Conservation (phyloP, 2,888 invertebrate species). For the Thereva nobilitata region DNA sequence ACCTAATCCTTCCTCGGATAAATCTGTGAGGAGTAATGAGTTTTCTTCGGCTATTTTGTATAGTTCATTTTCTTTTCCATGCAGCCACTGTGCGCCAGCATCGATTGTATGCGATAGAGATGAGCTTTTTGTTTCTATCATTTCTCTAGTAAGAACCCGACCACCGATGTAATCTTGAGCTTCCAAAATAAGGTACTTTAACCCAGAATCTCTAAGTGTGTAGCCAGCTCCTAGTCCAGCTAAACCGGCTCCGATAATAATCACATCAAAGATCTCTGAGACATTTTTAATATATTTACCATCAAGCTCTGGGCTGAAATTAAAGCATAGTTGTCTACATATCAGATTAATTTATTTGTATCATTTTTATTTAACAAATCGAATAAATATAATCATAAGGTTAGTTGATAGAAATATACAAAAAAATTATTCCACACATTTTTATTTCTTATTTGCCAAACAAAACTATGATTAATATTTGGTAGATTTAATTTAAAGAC, state of each 20-base stretch:
- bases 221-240: slow-evolving; percentile 46
- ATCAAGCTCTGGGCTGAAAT: slow-evolving; percentile 10
- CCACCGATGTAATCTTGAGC: slow-evolving; percentile 65
- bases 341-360: no score
- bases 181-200: slow-evolving; percentile 61
- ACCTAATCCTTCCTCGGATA: slow-evolving; percentile 64
- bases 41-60: slow-evolving; percentile 51
- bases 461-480: slow-evolving; percentile 11
- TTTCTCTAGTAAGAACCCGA: slow-evolving; percentile 56
- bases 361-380: no score
- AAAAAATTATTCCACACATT: no score
- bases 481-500: slow-evolving; percentile 22
- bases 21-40: slow-evolving; percentile 44
- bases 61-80: slow-evolving; percentile 56
- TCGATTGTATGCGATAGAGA: slow-evolving; percentile 47
- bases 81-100: slow-evolving; percentile 58
- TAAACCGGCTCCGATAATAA: slow-evolving; percentile 46
- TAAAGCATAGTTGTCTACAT: background rate
- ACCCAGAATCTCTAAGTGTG: slow-evolving; percentile 29
- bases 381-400: no score
- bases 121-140: slow-evolving; percentile 11
- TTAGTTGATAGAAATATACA: no score
- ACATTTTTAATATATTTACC: background rate
- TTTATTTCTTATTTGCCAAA: background rate
- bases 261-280: slow-evolving; percentile 37